Base-by-base conservation (phyloP, 1,140 invertebrate species). In the Cephus cinctus region DNA sequence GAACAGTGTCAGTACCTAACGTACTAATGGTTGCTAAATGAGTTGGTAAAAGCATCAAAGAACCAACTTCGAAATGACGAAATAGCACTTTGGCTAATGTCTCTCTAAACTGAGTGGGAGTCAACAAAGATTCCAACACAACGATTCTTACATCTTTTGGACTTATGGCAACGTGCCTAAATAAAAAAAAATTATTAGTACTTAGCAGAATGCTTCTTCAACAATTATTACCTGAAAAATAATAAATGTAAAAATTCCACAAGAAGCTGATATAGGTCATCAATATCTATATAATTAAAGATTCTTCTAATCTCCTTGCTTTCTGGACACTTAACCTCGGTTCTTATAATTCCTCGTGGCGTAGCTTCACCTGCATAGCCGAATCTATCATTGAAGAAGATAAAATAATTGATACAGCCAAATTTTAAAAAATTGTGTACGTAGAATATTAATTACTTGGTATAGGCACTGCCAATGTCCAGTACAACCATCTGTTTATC, bases 121-220 rank as follows among this genome's bases (percentile, higher is more conserved):
- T 86, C 15, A 97, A 78, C 3, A 96, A 75, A 22, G 92, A 96
- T 76, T 98, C 95, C 21, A 97, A 84, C 36, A 98, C 80, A 0
- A 98, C 86, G 41, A 98, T 84, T 66, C 87, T 86, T 11, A 92
- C 79, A 60, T 98, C 94, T 74, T 97, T 97, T 0, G 95, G 93
- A 71, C 89, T 98, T 18, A 96, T 86, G 18, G 96, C 75, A 5
- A 94, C 79, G 71, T 94, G 85, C 60, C 92, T 96, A 57, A 48
- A 71, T 59, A 57, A 8, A 63, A 18, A 8, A 27, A n/a, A 27
- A 6, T 27, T 27, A 27, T 27, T 27, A 27, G n/a, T 27, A 6
- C 6, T 27, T 8, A 27, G 25, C 25, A 27, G 25, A 27, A 27
- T 27, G 25, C n/a, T 8, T n/a, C 25, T 27, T n/a, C 6, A 27